phyloP scores from a whole-genome alignment of 37 sponge, comb jelly and placozoan genomes.

The Beroe forskalii region DNA sequence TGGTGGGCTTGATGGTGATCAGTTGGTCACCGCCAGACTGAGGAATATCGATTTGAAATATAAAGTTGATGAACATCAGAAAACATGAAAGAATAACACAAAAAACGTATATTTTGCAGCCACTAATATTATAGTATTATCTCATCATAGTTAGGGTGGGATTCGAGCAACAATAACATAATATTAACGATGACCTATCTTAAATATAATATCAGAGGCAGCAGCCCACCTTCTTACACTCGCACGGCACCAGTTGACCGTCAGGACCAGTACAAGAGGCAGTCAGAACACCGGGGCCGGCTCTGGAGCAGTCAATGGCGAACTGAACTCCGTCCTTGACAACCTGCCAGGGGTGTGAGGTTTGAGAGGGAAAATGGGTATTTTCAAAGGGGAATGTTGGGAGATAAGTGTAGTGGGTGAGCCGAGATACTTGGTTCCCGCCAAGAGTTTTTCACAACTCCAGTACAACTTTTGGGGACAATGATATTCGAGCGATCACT shows the following conservation, averaged over 20 bases:
- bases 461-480: no score
- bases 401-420: no score
- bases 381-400: background rate
- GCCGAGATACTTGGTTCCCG: no score
- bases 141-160: no score
- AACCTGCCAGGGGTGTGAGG: background rate
- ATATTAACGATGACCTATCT: no score
- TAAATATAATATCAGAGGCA: no score
- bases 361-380: background rate
- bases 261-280: constrained; percentile 61
- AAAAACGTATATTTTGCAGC: no score
- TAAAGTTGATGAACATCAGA: background rate
- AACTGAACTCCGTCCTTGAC: constrained; percentile 64
- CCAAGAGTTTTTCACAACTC: background rate
- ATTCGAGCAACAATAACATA: no score
- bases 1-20: constrained; percentile 61
- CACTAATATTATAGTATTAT: no score
- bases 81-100: no score
- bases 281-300: constrained; percentile 55
- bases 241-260: constrained; percentile 58
- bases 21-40: constrained; percentile 55
- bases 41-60: no score
- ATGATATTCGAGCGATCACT: no score
- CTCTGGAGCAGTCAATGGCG: constrained; percentile 40
- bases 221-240: constrained; percentile 50